Evolutionary conservation across 1,140 invertebrate genomes (phyloP), one percentile per base, ranked within the genome.

Genomic region (Hylaeus volcanicus): DNA sequence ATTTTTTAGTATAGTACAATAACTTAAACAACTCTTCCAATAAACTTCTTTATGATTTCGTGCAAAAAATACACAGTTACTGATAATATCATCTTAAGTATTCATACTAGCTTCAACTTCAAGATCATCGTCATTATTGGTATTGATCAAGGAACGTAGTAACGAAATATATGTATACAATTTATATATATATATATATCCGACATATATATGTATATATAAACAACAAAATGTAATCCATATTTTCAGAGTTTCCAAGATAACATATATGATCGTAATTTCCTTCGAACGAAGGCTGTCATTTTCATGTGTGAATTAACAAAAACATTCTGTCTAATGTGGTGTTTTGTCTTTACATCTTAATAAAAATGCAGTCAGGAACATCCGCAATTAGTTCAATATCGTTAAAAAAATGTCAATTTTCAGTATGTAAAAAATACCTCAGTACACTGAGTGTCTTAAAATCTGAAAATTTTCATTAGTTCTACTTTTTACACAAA

Each of bases 21-120:
- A 88, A 87, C 68, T 86, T 88, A 88, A 87, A 83, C 75, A 84
- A 88, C 74, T 55, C 66, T 75, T 76, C 48, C 41, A 58, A 61
- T 70, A 76, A 82, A 69, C 65, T 78, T 83, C 26, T 80, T 81
- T 83, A 75, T 70, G 73, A 78, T 72, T 76, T 70, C 48, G 81
- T 88, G 75, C 70, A 78, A 84, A 88, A 86, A 79, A 84, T 79
- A 82, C 53, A 85, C 53, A 37, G 39, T 41, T 77, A 56, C 43
- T 66, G 61, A 75, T 66, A 68, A 80, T 58, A 63, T 71, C 2
- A 12, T 37, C 14, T 55, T 5, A 51, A 61, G 26, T 79, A 58
- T 58, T 64, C 53, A 2, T 85, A 60, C 8, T 65, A 74, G 2
- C 37, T 79, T 63, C 55, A 43, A 71, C 43, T 58, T 68, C 26